These are phyloP conservation scores for Machimus atricapillus DNA, from an alignment of 2,888 invertebrate species.

Conservation along the genomic window DNA sequence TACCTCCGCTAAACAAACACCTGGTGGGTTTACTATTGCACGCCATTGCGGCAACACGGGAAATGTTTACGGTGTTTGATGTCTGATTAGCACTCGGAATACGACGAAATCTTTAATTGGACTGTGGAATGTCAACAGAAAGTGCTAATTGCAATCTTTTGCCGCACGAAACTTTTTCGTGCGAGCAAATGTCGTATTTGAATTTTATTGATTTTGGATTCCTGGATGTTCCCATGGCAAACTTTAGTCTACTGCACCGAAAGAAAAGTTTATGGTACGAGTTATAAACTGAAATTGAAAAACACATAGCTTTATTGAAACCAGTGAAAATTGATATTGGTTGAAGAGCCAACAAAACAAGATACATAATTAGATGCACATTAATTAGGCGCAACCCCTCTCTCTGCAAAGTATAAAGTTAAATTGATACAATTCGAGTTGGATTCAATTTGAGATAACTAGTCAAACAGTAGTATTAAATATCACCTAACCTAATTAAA, in stretches of 20 bases:
- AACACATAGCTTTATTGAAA: background rate
- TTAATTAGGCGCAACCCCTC: no score
- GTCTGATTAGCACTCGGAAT: constrained; percentile 12
- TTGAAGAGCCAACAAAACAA: background rate
- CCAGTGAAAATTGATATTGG: background rate
- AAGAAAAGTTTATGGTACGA: background rate
- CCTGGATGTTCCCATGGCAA: background rate
- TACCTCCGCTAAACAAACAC: background rate
- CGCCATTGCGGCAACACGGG: constrained; percentile 5
- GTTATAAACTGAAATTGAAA: background rate
- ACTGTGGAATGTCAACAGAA: constrained; percentile 25
- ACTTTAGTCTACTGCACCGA: background rate
- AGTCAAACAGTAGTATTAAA: no score
- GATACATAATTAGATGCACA: no score
- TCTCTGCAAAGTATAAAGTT: no score
- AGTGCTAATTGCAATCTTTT: constrained; percentile 21
- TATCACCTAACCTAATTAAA: no score
- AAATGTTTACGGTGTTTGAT: constrained; percentile 22
- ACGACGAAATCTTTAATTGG: constrained; percentile 21
- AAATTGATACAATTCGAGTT: no score
- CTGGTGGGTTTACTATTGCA: background rate
- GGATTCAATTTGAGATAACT: no score
- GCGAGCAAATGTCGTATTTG: background rate
- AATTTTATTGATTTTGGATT: constrained; percentile 4
- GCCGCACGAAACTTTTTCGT: constrained; percentile 10